Evolutionary conservation across 2,888 invertebrate genomes (phyloP).

Genomic region (Drosophila koepferae): DNA sequence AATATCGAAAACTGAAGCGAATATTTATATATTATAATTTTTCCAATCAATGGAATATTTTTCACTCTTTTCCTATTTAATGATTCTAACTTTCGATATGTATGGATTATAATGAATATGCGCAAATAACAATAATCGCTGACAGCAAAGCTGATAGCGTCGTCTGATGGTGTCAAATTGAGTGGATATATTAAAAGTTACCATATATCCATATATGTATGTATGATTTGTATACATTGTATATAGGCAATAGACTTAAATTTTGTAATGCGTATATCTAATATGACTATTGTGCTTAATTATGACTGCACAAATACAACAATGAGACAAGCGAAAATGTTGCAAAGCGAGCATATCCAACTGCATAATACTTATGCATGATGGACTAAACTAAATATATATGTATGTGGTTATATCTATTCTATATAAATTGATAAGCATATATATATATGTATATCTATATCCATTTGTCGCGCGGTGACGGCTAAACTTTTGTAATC

Average conservation of each 20-base stretch:
- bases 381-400: background rate
- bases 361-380: background rate
- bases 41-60: background rate
- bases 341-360: background rate
- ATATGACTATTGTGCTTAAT: constrained; percentile 8
- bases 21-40: too few relatives aligned
- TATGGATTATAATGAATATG: background rate
- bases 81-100: background rate
- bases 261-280: constrained; percentile 7
- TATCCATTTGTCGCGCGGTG: too few relatives aligned
- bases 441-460: too few relatives aligned
- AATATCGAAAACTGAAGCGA: too few relatives aligned
- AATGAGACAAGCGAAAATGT: background rate
- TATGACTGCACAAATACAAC: background rate
- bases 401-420: too few relatives aligned
- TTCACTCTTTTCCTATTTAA: background rate
- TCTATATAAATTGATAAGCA: too few relatives aligned
- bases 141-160: constrained; percentile 4
- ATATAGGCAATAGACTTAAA: background rate
- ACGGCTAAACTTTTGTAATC: background rate
- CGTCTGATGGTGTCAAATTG: background rate
- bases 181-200: background rate
- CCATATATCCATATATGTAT: background rate
- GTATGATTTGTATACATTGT: background rate
- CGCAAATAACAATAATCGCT: background rate